These are phyloP conservation scores for Anas platyrhynchos DNA, from an alignment of 2,113 vertebrate species.

Conservation along the genomic window DNA sequence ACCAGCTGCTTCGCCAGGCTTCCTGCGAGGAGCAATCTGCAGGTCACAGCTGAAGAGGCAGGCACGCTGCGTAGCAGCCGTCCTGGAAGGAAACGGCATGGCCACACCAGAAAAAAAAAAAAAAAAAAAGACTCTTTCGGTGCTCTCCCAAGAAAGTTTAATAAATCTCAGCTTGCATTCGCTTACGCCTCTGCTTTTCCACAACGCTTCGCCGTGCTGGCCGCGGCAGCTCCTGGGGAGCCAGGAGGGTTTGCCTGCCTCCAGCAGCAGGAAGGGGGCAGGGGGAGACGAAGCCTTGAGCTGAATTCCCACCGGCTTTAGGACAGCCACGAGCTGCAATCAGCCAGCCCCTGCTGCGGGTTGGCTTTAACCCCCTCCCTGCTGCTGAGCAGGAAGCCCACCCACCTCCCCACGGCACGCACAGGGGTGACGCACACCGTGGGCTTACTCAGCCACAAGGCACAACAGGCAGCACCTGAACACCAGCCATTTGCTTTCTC, in stretches of 20 bases:
- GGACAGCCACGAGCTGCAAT: slow-evolving; percentile 55
- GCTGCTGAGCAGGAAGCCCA: neutral
- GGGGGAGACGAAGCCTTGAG: neutral
- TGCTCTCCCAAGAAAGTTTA: slow-evolving; percentile 38
- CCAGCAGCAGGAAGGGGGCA: neutral
- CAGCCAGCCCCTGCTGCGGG: neutral
- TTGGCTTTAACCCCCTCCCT: slow-evolving; percentile 40
- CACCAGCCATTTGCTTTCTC: neutral
- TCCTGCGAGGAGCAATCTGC: neutral
- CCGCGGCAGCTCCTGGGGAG: slow-evolving; percentile 1
- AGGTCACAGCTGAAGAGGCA: slow-evolving; percentile 37
- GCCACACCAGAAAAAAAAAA: neutral
- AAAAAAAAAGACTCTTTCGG: neutral
- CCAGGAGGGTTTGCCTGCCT: slow-evolving; percentile 29
- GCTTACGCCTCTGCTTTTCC: neutral
- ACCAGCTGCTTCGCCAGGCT: slow-evolving; percentile 33
- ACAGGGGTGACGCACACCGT: rapidly evolving
- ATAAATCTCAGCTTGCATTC: slow-evolving; percentile 30
- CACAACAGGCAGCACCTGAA: neutral
- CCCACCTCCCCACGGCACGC: rapidly evolving
- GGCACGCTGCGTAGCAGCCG: neutral
- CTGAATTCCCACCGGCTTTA: slow-evolving; percentile 57
- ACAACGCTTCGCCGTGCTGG: neutral
- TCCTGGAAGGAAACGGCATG: neutral
- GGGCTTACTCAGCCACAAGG: neutral